Conservation (phyloP, 2,888 invertebrate genomes). For the Ditula angustiorana region DNA sequence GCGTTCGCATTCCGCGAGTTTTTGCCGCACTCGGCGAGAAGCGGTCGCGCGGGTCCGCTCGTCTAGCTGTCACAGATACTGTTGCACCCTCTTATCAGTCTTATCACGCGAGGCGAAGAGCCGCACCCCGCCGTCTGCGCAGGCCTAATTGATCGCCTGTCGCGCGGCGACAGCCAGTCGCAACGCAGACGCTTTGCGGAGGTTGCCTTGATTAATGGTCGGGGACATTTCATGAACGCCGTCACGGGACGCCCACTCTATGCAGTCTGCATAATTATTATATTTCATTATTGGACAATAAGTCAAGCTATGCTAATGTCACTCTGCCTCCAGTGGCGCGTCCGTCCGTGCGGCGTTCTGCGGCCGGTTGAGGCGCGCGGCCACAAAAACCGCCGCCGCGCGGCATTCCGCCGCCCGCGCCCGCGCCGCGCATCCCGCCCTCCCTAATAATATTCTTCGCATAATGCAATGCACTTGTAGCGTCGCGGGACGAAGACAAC, state of each 20-base stretch:
- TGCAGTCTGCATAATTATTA: not conserved
- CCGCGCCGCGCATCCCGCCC: slow-evolving; percentile 43
- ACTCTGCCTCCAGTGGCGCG: not conserved
- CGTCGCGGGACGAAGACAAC: not conserved
- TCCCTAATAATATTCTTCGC: slow-evolving; percentile 17
- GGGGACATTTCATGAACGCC: slow-evolving; percentile 1
- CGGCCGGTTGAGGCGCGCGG: slow-evolving; percentile 3
- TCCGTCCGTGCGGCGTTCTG: too few species aligned
- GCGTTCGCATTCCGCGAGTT: slow-evolving; percentile 25
- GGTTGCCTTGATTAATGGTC: slow-evolving; percentile 2
- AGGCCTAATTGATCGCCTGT: slow-evolving; percentile 32
- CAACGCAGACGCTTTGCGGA: not conserved
- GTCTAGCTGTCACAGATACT: slow-evolving; percentile 29
- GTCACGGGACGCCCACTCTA: not conserved
- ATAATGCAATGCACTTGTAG: slow-evolving; percentile 14
- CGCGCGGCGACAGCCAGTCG: not conserved
- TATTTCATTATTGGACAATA: not conserved
- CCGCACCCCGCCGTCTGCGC: slow-evolving; percentile 28
- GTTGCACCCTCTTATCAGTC: slow-evolving; percentile 33
- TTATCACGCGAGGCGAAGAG: slow-evolving; percentile 19
- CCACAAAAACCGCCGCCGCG: slow-evolving; percentile 49
- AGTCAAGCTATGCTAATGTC: slow-evolving; percentile 1
- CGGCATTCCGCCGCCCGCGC: slow-evolving; percentile 44
- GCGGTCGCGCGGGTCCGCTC: slow-evolving; percentile 12
- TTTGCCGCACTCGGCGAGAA: slow-evolving; percentile 20